Evolutionary conservation across 2,113 vertebrate species (phyloP).

Genomic region (Microcebus lehilahytsara): DNA sequence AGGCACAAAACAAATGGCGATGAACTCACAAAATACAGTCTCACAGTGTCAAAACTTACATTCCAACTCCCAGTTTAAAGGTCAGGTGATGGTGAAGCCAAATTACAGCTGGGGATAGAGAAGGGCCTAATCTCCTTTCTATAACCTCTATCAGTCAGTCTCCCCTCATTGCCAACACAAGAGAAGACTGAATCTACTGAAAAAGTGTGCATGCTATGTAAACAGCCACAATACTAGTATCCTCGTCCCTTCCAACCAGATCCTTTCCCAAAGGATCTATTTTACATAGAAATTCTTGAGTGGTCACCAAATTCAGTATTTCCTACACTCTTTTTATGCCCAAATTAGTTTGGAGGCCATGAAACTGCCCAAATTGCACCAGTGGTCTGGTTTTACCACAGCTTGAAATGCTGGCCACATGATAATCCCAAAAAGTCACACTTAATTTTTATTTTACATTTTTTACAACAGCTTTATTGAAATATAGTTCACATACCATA

Average conservation of each 20-base stretch:
- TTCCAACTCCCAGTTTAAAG: not conserved
- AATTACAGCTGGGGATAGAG: not conserved
- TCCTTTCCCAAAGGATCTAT: not conserved
- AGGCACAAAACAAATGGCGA: not conserved
- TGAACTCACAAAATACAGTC: not conserved
- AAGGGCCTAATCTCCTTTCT: not conserved
- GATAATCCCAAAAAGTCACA: not conserved
- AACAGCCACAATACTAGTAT: not conserved
- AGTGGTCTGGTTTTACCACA: not conserved
- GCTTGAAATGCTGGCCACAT: not conserved
- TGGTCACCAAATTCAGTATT: not conserved
- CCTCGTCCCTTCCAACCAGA: not conserved
- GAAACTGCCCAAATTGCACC: not conserved
- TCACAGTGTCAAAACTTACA: not conserved
- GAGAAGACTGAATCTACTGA: not conserved
- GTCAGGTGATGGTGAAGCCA: not conserved
- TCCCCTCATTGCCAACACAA: not conserved
- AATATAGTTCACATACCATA: not conserved
- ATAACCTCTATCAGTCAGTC: not conserved
- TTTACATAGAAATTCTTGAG: not conserved
- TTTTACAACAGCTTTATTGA: not conserved
- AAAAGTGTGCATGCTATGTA: not conserved
- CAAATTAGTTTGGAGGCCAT: not conserved
- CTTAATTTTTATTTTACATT: not conserved
- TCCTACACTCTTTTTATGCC: not conserved